Evolutionary conservation across 2,888 invertebrate genomes (phyloP).

Genomic region (Sympetrum striolatum): DNA sequence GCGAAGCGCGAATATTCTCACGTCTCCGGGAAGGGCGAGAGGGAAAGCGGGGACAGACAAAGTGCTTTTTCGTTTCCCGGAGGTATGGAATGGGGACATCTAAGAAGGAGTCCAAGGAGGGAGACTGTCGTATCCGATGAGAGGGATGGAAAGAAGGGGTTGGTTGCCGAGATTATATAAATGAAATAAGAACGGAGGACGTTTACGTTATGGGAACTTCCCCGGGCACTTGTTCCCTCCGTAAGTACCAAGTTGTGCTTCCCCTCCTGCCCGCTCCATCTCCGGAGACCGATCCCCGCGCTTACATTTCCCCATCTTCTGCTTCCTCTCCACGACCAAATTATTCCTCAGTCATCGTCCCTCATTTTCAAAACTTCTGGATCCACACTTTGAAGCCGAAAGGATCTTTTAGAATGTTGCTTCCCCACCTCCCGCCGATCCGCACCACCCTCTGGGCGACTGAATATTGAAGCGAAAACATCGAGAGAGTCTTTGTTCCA

Average conservation of each 20-base stretch:
- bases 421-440: not conserved
- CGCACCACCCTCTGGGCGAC: not conserved
- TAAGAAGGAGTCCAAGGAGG: not conserved
- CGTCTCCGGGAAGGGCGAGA: constrained; percentile 11
- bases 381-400: constrained; percentile 32
- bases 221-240: constrained; percentile 40
- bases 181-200: constrained; percentile 43
- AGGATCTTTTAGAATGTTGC: constrained; percentile 38
- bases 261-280: not conserved
- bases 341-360: constrained; percentile 43
- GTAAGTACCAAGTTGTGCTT: constrained; percentile 39
- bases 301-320: not conserved
- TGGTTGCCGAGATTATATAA: constrained; percentile 38
- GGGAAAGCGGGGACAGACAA: not conserved
- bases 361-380: constrained; percentile 35
- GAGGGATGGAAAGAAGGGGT: not conserved
- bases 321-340: not conserved
- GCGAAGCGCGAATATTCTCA: constrained; percentile 41
- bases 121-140: not conserved
- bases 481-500: constrained; percentile 18
- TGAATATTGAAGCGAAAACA: constrained; percentile 27
- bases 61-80: constrained; percentile 41
- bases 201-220: constrained; percentile 42
- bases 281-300: not conserved
- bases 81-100: constrained; percentile 11